Conservation (phyloP, 1,140 invertebrate species). For the Neodiprion fabricii region DNA sequence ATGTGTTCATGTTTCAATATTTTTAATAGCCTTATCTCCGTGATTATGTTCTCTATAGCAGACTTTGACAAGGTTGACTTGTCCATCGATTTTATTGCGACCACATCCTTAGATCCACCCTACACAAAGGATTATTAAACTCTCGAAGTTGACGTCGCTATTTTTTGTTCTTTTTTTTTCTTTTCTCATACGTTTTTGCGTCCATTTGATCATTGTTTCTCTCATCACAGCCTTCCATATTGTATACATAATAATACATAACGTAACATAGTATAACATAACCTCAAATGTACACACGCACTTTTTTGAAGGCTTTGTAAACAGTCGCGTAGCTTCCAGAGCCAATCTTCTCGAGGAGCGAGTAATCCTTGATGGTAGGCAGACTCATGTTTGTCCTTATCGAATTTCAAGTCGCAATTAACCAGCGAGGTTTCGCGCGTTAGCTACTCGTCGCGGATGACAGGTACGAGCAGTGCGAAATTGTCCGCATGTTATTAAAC, state of each 20-base stretch:
- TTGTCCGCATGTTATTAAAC: too few species aligned
- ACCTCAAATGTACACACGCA: conserved; percentile 46
- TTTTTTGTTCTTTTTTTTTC: not conserved
- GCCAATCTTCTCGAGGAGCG: conserved; percentile 79
- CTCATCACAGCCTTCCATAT: too few species aligned
- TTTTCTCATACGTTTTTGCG: not conserved
- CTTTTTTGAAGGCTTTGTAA: conserved; percentile 84
- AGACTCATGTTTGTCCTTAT: conserved; percentile 42
- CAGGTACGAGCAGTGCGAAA: too few species aligned
- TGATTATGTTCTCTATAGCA: conserved; percentile 82
- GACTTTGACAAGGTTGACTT: conserved; percentile 76
- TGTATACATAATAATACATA: not conserved
- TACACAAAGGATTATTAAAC: conserved; percentile 49
- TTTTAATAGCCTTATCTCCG: conserved; percentile 86
- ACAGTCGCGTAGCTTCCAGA: conserved; percentile 89
- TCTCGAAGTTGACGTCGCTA: not conserved
- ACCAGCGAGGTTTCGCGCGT: conserved; percentile 19
- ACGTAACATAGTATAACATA: not conserved
- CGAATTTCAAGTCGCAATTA: not conserved
- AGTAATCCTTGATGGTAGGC: conserved; percentile 72
- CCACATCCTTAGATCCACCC: conserved; percentile 68
- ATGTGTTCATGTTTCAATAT: conserved; percentile 83
- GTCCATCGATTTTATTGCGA: conserved; percentile 86
- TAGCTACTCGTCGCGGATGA: conserved; percentile 29
- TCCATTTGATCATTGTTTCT: too few species aligned